A percentile compares a stretch with the other conserved stretches of the same genome.
These are phyloP conservation scores for Xiphydria camelus DNA, from an alignment of 2,888 invertebrate genomes.

Conservation along the genomic window DNA sequence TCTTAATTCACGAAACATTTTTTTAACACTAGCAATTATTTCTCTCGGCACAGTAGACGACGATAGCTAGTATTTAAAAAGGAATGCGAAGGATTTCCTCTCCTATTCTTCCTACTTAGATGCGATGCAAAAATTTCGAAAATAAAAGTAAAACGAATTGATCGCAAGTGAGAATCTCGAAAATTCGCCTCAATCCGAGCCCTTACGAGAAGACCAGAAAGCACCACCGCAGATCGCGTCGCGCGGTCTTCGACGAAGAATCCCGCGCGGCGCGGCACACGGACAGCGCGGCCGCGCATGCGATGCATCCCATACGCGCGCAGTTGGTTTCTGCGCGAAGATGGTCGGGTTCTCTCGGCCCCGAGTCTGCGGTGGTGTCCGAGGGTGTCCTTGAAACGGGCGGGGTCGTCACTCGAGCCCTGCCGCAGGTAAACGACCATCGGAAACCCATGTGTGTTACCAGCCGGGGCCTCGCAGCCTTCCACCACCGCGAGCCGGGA, in stretches of 20 bases:
- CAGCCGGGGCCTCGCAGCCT: slow-evolving; percentile 34
- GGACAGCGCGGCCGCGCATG: slow-evolving; percentile 7
- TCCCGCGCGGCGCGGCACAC: slow-evolving; percentile 35
- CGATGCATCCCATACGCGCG: slow-evolving; percentile 8
- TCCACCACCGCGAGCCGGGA: slow-evolving; percentile 11
- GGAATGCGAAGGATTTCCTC: no score
- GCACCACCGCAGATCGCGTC: no score
- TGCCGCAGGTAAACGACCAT: slow-evolving; percentile 56
- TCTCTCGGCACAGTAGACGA: no score
- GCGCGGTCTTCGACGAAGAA: no score
- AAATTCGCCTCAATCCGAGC: no score
- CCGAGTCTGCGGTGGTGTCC: slow-evolving; percentile 46
- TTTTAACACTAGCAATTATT: no score
- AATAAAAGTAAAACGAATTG: no score
- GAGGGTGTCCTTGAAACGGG: slow-evolving; percentile 55
- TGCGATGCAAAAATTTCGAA: no score
- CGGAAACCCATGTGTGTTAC: slow-evolving; percentile 45
- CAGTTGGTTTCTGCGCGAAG: slow-evolving; percentile 42
- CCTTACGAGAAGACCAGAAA: slow-evolving; percentile 39
- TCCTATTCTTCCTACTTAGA: no score
- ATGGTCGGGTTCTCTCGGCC: slow-evolving; percentile 42
- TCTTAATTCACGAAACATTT: no score
- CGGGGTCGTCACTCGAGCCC: slow-evolving; percentile 56
- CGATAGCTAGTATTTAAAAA: no score
- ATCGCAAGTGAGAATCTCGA: no score